A percentile compares a stretch with the other conserved stretches of the same genome.
phyloP scores from a whole-genome alignment of 2,888 invertebrate species.

The Stictocephala bisonia region DNA sequence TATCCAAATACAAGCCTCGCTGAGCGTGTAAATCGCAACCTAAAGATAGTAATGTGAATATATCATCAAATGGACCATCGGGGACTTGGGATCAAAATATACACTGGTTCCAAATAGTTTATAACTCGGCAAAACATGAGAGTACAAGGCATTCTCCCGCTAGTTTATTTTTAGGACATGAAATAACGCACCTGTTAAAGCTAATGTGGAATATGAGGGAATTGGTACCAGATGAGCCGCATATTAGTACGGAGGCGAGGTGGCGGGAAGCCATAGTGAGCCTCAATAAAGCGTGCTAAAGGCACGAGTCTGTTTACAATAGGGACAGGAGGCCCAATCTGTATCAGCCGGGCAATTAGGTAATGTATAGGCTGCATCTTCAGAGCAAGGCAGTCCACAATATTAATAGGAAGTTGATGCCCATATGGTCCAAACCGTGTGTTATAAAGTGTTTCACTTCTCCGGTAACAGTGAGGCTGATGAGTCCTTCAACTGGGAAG shows the following conservation, averaged over 20 bases:
- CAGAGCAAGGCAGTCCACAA: neutral
- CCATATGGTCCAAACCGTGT: neutral
- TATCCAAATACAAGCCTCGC: conserved; percentile 4
- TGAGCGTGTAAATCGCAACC: conserved; percentile 26
- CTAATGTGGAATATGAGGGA: neutral
- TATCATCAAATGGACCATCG: conserved; percentile 9
- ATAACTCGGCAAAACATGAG: neutral
- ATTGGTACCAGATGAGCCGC: neutral
- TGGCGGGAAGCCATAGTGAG: neutral
- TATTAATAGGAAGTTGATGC: neutral
- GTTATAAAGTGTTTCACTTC: neutral
- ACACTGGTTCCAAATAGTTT: conserved; percentile 22
- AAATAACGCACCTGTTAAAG: neutral
- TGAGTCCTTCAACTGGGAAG: neutral
- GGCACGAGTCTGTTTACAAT: neutral
- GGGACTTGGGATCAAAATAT: no score
- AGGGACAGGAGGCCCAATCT: neutral
- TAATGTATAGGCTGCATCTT: neutral
- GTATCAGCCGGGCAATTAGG: neutral
- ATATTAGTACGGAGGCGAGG: neutral
- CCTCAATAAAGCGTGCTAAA: neutral
- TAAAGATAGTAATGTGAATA: conserved; percentile 21
- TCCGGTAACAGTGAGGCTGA: neutral
- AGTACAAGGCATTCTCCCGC: conserved; percentile 15
- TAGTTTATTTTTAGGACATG: neutral